Conservation (phyloP, 2,113 vertebrate genomes). For the Melierax canorus region DNA sequence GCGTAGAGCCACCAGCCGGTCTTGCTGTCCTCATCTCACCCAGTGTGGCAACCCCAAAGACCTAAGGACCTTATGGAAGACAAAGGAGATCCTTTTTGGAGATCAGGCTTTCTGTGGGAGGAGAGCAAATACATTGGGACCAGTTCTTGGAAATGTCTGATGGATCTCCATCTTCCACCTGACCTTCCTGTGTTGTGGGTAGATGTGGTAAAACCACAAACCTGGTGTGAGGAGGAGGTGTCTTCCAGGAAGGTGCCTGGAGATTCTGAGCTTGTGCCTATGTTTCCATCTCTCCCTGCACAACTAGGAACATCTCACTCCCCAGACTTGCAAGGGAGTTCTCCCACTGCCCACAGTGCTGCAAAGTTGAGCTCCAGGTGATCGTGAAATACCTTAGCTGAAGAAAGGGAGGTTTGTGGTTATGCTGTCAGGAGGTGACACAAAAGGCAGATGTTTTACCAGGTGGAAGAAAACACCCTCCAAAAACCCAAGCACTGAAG, state of each 20-base stretch:
- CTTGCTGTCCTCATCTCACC: neutral
- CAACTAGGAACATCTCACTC: neutral
- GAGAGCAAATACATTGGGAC: neutral
- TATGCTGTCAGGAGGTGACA: neutral
- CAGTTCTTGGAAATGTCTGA: neutral
- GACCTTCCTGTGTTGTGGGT: neutral
- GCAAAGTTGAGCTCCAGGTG: neutral
- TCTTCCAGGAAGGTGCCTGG: neutral
- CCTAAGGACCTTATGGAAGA: fast-evolving
- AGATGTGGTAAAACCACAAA: neutral
- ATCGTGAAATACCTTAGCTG: no score
- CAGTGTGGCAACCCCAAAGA: no score
- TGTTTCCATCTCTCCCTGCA: neutral
- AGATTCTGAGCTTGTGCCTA: neutral
- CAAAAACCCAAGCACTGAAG: neutral
- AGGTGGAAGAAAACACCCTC: no score
- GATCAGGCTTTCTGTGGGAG: neutral
- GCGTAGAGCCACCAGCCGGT: no score
- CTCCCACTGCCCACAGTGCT: fast-evolving
- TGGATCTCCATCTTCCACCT: neutral
- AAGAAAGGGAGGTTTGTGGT: neutral
- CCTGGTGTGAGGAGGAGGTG: neutral
- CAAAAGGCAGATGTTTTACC: no score
- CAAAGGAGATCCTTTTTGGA: neutral
- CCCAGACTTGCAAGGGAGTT: neutral